Evolutionary conservation across 2,797 vertebrate genomes (phyloP), one percentile per base, ranked within the genome.

Genomic region (Carapus acus): DNA sequence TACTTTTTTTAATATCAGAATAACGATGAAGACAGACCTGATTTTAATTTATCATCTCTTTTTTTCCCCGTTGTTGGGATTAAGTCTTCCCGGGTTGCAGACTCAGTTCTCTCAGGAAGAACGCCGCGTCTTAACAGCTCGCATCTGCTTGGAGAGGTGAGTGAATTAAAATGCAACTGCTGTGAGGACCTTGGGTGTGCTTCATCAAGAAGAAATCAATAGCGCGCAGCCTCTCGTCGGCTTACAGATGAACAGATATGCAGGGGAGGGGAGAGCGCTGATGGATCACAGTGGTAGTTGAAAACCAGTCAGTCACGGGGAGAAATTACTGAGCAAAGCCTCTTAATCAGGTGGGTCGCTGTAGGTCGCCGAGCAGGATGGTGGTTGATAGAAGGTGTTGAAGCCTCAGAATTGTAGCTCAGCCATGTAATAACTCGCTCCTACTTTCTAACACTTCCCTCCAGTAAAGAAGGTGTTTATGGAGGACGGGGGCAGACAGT

Each of bases 391-490:
- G 72, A 75, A 70, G 38, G 64, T 3, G 37, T 36, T 78, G 38
- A 36, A 72, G 62, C 73, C 75, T 68, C 77, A 64, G 61, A 80
- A 77, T 69, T 52, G 42, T 66, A 71, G 43, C 58, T 77, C 66
- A 78, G 64, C 69, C 73, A 69, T 79, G 74, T 75, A 77, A 82
- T 75, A 58, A 66, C 65, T 72, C 71, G 59, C 73, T 66, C 73
- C 46, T 46, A 67, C 53, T 62, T 69, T 58, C 48, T 27, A 41
- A 49, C 54, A 62, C 69, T 63, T 67, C 49, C 37, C 6, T 43
- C 49, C 64, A 42, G 27, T 73, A 74, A 77, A 76, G 53, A 45
- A 46, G 53, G 52, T 65, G 66, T 82, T 76, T 75, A 77, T 77
- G 44, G 64, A 56, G 54, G 54, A 43, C 56, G 43, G 12, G 43